Evolutionary conservation across 1,140 invertebrate genomes (phyloP), one percentile per base, ranked within the genome.

Genomic region (Caerostris extrusa): DNA sequence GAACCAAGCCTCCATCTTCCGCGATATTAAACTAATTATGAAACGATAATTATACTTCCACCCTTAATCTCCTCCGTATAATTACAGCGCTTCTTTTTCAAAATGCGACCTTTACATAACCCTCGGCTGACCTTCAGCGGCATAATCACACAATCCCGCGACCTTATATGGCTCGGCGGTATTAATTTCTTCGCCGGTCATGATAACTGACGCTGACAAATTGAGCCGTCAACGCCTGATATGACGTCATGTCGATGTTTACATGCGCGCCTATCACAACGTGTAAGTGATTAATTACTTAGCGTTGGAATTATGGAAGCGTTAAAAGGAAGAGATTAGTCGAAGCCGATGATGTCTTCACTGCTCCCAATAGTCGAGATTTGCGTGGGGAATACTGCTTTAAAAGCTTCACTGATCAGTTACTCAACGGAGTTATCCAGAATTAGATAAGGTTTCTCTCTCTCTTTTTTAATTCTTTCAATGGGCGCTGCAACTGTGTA

Each of bases 231-330:
- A 91, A 85, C 90, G 60, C 77, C 56, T 91, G 90, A 85, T 91
- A 61, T 91, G 90, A 91, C 90, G 90, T 91, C 77, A 91, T 55
- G 12, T 56, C 60, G 61, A 91, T 85, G 90, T 91, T 91, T 91
- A 91, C 58, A 91, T 57, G 82, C 34, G 50, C 57, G 53, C 34
- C 58, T 90, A 71, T 90, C 53, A 56, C 69, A 55, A 77, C 57
- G 89, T 56, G 87, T 89, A 64, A 77, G 58, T 91, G 90, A 91
- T 91, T 91, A 91, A 91, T 91, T 91, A 91, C 90, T 91, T 91
- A 91, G 90, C 90, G 57, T 60, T 67, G 53, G 81, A 91, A 85
- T 91, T 91, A 91, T 83, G 90, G 90, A 85, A 83, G 90, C 81
- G 90, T 85, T 91, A 91, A 91, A 83, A 91, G 81, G 77, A 53